Evolutionary conservation across 1,140 invertebrate species (phyloP).

Genomic region (Brachionus asplanchnoidis): DNA sequence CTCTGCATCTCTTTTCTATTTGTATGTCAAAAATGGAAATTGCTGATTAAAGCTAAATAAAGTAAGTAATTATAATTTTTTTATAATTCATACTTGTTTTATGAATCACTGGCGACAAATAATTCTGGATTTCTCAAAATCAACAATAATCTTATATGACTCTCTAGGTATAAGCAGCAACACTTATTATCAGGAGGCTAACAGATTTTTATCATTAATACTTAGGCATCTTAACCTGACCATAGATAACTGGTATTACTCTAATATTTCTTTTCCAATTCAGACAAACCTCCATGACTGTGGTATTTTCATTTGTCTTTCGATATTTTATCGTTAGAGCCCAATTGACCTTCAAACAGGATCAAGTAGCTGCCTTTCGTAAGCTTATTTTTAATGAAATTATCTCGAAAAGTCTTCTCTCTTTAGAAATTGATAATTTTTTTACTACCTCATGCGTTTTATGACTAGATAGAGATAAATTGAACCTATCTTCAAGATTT

Average conservation of each 20-base stretch:
- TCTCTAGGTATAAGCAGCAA: too few relatives aligned
- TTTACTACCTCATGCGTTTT: not conserved
- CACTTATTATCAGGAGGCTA: too few relatives aligned
- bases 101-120: too few relatives aligned
- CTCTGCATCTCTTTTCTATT: not conserved
- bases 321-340: not conserved
- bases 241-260: not conserved
- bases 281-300: not conserved
- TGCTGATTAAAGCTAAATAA: not conserved
- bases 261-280: not conserved
- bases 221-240: not conserved
- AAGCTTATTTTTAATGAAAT: too few relatives aligned
- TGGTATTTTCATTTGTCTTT: not conserved
- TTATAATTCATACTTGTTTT: not conserved
- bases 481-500: not conserved
- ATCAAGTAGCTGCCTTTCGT: not conserved
- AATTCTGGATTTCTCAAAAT: too few relatives aligned
- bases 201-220: not conserved
- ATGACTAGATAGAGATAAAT: not conserved
- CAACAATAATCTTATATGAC: too few relatives aligned
- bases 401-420: not conserved
- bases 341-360: not conserved
- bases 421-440: not conserved
- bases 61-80: not conserved
- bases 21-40: not conserved